A percentile compares a stretch with the other conserved stretches of the same genome.
These are phyloP conservation scores for Gasterosteus aculeatus DNA, from an alignment of 2,113 vertebrate genomes.

Conservation along the genomic window DNA sequence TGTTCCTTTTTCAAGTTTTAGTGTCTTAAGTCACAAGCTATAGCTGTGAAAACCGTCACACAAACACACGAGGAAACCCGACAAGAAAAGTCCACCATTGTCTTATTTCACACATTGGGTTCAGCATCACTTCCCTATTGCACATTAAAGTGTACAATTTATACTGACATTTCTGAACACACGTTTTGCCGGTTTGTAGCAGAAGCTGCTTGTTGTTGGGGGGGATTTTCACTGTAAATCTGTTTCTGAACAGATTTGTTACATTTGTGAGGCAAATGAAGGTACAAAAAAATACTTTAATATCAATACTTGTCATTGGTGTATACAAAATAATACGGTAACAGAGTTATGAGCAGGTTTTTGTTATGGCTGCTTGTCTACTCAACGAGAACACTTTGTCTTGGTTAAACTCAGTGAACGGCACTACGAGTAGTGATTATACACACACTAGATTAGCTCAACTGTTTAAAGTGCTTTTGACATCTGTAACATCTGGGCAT, in stretches of 20 bases:
- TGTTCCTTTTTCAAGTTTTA: slow-evolving; percentile 17
- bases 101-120: not conserved
- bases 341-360: not conserved
- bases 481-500: not conserved
- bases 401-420: not conserved
- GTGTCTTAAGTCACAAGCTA: slow-evolving; percentile 17
- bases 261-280: not conserved
- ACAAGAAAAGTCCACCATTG: not conserved
- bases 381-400: not conserved
- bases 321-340: not conserved
- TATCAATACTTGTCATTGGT: not conserved
- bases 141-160: not conserved
- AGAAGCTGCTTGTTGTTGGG: slow-evolving; percentile 14
- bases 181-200: not conserved
- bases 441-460: not conserved
- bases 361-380: not conserved
- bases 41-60: not conserved
- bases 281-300: not conserved
- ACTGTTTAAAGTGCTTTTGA: not conserved
- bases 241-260: not conserved
- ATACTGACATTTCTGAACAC: not conserved
- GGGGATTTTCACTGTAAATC: not conserved
- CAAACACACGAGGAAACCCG: not conserved
- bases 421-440: not conserved
- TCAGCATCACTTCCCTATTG: not conserved